Conservation (phyloP, 1,140 invertebrate species). For the Macrotrachela quadricornifera region DNA sequence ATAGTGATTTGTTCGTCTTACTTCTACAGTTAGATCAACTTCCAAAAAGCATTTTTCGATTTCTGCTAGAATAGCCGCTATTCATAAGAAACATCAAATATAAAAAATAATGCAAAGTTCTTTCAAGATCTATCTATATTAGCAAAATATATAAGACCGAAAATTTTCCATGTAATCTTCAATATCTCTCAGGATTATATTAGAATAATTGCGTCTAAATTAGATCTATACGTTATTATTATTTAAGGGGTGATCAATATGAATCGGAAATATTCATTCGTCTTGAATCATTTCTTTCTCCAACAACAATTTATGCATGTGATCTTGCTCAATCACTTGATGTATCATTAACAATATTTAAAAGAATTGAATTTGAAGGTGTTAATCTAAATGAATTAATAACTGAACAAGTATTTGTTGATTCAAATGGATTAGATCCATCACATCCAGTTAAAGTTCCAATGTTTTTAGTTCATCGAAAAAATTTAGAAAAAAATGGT, state of each 20-base stretch:
- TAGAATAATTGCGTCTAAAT: no score
- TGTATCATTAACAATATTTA: slow-evolving; percentile 40
- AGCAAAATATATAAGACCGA: background rate
- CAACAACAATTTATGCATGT: background rate
- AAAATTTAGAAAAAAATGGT: slow-evolving; percentile 38
- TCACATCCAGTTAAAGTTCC: slow-evolving; percentile 50
- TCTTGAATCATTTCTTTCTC: background rate
- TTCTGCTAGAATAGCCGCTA: no score
- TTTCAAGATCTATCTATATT: no score
- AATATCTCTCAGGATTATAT: no score
- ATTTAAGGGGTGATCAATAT: background rate
- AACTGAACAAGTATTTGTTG: slow-evolving; percentile 74
- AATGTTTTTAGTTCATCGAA: slow-evolving; percentile 57
- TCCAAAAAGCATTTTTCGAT: no score
- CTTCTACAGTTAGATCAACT: no score
- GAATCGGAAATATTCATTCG: slow-evolving; percentile 19
- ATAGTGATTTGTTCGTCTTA: no score
- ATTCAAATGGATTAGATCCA: slow-evolving; percentile 47
- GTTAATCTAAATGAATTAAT: slow-evolving; percentile 59
- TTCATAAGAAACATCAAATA: no score
- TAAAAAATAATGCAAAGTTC: no score
- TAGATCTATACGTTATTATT: background rate
- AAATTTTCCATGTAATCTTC: no score
- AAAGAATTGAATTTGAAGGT: slow-evolving; percentile 52
- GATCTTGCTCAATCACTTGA: no score